phyloP scores from a whole-genome alignment of 2,888 invertebrate genomes.

The Eupithecia insigniata region DNA sequence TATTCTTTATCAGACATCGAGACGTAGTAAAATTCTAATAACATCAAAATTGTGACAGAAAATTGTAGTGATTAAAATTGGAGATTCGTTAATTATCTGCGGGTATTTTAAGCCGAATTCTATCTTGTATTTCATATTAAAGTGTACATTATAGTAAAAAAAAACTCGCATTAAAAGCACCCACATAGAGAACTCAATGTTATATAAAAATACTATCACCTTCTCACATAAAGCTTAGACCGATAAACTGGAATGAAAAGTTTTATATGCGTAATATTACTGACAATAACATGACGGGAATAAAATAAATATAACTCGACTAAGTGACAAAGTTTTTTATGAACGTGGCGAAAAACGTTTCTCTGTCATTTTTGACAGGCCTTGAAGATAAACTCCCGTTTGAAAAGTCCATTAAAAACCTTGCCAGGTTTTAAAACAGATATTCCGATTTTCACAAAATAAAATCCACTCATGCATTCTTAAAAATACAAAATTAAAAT shows the following conservation, averaged over 20 bases:
- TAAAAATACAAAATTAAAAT: constrained; percentile 55
- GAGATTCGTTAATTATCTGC: constrained; percentile 68
- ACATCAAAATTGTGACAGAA: constrained; percentile 62
- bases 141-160: constrained; percentile 60
- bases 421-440: neutral
- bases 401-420: neutral
- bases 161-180: constrained; percentile 67
- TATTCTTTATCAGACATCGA: constrained; percentile 65
- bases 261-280: constrained; percentile 68
- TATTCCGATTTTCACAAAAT: constrained; percentile 47
- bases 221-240: constrained; percentile 77
- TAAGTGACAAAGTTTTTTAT: constrained; percentile 7
- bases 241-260: constrained; percentile 81
- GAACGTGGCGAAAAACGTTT: neutral
- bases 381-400: neutral
- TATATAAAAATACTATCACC: constrained; percentile 76
- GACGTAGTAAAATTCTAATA: constrained; percentile 59
- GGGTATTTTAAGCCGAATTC: constrained; percentile 39
- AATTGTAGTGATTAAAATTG: constrained; percentile 53
- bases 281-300: constrained; percentile 54
- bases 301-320: constrained; percentile 50
- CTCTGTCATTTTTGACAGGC: neutral
- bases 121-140: constrained; percentile 46
- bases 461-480: constrained; percentile 61
- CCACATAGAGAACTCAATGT: constrained; percentile 62